phyloP scores from a whole-genome alignment of 1,140 invertebrate species.

The Diuraphis noxia region DNA sequence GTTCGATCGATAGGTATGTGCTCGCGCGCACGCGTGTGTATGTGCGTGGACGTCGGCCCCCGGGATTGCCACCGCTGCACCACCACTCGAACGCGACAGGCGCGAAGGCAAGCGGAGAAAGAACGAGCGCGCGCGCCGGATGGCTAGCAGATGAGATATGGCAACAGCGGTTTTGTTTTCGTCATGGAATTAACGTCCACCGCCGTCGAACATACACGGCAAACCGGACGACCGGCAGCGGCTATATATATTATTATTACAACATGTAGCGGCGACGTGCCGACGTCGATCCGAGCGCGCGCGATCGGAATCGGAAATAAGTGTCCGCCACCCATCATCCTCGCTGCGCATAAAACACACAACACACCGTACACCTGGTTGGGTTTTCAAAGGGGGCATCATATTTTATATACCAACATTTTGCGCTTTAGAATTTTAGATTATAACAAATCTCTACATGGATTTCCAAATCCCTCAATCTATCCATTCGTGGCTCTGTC shows the following conservation, averaged over 20 bases:
- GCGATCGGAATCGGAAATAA: conserved; percentile 46
- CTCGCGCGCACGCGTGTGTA: neutral
- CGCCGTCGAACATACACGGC: neutral
- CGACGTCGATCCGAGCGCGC: neutral
- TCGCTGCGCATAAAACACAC: neutral
- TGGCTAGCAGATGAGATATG: conserved; percentile 20
- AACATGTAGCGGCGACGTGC: neutral
- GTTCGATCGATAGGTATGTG: conserved; percentile 40
- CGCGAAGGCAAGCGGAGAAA: neutral
- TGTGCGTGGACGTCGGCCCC: conserved; percentile 33
- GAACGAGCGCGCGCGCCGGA: conserved; percentile 8
- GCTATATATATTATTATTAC: conserved; percentile 17
- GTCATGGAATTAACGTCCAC: conserved; percentile 40
- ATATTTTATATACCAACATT: neutral
- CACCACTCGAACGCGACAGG: conserved; percentile 6
- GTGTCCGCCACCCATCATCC: neutral
- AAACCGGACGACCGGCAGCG: conserved; percentile 16
- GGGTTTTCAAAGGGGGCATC: neutral
- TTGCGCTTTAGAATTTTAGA: neutral
- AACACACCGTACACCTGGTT: neutral
- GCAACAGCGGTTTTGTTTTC: conserved; percentile 53
- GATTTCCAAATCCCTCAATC: neutral
- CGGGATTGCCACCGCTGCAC: neutral
- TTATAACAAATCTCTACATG: neutral
- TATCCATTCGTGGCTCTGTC: neutral